Base-by-base conservation (phyloP, 2,888 invertebrate genomes). In the Bursaphelenchus okinawaensis region DNA sequence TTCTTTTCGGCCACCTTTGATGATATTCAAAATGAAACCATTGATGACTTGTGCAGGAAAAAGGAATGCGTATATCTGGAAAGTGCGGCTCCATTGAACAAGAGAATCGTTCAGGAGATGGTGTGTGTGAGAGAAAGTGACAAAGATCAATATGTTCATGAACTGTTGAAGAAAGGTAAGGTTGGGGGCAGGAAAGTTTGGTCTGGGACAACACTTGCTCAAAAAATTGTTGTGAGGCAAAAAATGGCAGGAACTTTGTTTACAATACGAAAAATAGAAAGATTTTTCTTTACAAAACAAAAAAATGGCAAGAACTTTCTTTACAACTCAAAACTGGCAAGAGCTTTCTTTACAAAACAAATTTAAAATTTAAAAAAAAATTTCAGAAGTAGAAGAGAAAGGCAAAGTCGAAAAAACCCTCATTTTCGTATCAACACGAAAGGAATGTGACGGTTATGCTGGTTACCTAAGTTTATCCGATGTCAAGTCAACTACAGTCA, bases 1-100 rank as follows among this genome's bases (percentile, higher is more conserved):
- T 58, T 76, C 28, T 74, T 73, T 29, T 71, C 71, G 0, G 75
- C 76, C 7, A 75, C 75, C 0, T 68, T 73, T 50, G 54, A 59
- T n/a, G 1, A n/a, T 4, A 40, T 40, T 12, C 52, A 20, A 9
- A 20, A 12, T 16, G 52, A 52, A 23, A n/a, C 20, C 52, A 19
- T 20, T 9, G 52, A 52, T 23, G 9, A 12, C n/a, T 12, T 23
- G 9, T 52, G n/a, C 4, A 12, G 40, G 40, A 40, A n/a, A 40
- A 40, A 40, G n/a, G 40, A 40, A 12, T 19, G n/a, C 12, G 22
- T 52, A 12, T 52, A 23, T 23, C 12, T 22, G 52, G 22, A 20
- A 20, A 23, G 24, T 23, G 2, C 52, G 3, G 12, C 20, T 16
- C 52, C 24, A 20, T 19, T 68, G 12, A 68, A 67, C 52, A 62